phyloP scores from a whole-genome alignment of 2,797 vertebrate genomes.

The Rhinoraja longicauda region DNA sequence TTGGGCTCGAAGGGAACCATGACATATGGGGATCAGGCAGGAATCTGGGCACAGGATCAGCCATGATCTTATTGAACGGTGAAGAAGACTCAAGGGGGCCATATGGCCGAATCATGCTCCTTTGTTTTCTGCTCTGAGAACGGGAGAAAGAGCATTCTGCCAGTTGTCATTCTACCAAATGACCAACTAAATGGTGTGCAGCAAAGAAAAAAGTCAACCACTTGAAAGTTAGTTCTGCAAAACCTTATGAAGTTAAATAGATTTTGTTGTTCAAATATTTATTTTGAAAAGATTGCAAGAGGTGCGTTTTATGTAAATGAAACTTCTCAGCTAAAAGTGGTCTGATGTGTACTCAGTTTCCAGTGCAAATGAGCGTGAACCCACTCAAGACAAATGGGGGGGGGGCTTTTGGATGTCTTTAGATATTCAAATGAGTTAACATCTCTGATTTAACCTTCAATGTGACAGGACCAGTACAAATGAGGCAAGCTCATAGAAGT shows the following conservation, averaged over 20 bases:
- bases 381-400: not conserved
- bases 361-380: not conserved
- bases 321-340: conserved; percentile 25
- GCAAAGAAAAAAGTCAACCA: not conserved
- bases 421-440: conserved; percentile 17
- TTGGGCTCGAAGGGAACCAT: no score
- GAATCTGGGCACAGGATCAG: no score
- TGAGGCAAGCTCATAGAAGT: not conserved
- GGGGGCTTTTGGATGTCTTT: not conserved
- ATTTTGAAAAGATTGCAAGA: not conserved
- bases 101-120: no score
- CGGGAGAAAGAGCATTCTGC: not conserved
- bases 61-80: no score
- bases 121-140: no score
- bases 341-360: not conserved
- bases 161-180: not conserved
- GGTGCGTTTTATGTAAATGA: not conserved
- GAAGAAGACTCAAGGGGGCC: no score
- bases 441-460: not conserved
- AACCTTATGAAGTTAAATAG: not conserved
- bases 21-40: no score
- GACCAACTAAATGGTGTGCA: not conserved
- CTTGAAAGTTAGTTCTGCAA: conserved; percentile 16
- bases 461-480: not conserved
- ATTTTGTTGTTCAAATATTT: not conserved